A percentile compares a stretch with the other conserved stretches of the same genome.
phyloP scores from a whole-genome alignment of 2,113 vertebrate genomes.

The Hemiscyllium ocellatum region DNA sequence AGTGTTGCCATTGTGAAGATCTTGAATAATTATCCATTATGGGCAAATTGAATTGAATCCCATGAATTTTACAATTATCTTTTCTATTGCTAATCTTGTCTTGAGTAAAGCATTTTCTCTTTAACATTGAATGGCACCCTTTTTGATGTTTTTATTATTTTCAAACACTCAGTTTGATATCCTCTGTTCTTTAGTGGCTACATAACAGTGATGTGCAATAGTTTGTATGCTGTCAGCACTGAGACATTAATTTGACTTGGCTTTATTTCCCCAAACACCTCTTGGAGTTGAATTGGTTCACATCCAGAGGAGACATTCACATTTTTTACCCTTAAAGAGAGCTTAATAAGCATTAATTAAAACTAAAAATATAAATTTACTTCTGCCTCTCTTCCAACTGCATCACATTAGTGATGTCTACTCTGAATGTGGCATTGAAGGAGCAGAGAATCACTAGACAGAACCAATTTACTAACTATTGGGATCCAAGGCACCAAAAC shows the following conservation, averaged over 20 bases:
- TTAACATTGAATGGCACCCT: not conserved
- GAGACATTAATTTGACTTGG: not conserved
- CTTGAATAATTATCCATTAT: not conserved
- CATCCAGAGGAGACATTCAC: not conserved
- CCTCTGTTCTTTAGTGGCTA: not conserved
- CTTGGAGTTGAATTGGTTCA: not conserved
- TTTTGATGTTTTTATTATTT: not conserved
- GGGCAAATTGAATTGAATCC: not conserved
- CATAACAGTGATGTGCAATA: not conserved
- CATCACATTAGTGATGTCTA: not conserved
- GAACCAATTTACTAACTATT: not conserved
- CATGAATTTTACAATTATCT: not conserved
- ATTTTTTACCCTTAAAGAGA: not conserved
- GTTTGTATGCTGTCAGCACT: not conserved
- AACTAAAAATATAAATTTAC: not conserved
- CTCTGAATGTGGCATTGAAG: not conserved
- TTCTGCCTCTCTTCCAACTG: not conserved
- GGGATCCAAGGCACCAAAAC: not conserved
- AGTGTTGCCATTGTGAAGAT: not conserved
- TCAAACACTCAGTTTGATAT: not conserved
- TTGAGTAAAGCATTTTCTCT: not conserved
- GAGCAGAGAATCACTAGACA: not conserved
- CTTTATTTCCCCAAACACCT: not conserved
- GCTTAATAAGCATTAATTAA: not conserved
- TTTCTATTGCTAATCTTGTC: not conserved